Conservation (phyloP, 1,140 invertebrate genomes). For the Drosophila tsacasi region DNA sequence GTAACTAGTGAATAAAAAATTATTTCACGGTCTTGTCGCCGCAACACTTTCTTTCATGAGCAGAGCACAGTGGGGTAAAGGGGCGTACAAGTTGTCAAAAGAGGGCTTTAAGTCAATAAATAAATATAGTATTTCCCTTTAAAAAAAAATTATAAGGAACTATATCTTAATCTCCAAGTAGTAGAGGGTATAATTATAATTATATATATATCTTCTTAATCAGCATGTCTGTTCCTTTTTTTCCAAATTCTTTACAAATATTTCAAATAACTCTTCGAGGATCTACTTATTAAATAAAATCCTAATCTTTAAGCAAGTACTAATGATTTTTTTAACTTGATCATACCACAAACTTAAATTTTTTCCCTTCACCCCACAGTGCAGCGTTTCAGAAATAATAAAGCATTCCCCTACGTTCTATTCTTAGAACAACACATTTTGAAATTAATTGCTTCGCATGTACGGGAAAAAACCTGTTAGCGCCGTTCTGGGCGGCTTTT, state of each 20-base stretch:
- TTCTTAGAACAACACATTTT: slow-evolving; percentile 42
- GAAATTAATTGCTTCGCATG: slow-evolving; percentile 61
- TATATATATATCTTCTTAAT: no score
- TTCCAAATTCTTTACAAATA: no score
- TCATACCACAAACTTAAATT: background rate
- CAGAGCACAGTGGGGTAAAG: background rate
- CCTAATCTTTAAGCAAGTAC: accelerated
- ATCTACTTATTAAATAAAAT: background rate
- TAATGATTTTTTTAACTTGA: background rate
- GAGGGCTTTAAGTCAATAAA: background rate
- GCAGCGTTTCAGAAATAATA: background rate
- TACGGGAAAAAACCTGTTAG: slow-evolving; percentile 57
- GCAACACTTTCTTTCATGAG: slow-evolving; percentile 11
- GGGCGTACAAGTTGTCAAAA: background rate
- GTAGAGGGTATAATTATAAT: no score
- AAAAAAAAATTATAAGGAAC: no score
- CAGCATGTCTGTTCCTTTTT: no score
- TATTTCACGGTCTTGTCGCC: slow-evolving; percentile 1
- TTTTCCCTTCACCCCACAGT: background rate
- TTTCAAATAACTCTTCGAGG: no score
- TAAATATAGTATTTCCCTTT: no score
- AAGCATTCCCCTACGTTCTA: slow-evolving; percentile 17
- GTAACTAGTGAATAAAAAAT: background rate
- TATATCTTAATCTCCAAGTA: no score
- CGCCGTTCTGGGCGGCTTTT: slow-evolving; percentile 40